Percentiles rank a stretch among this genome's conserved stretches.
phyloP scores from a whole-genome alignment of 2,888 invertebrate genomes.

The Folsomia manolachei region DNA sequence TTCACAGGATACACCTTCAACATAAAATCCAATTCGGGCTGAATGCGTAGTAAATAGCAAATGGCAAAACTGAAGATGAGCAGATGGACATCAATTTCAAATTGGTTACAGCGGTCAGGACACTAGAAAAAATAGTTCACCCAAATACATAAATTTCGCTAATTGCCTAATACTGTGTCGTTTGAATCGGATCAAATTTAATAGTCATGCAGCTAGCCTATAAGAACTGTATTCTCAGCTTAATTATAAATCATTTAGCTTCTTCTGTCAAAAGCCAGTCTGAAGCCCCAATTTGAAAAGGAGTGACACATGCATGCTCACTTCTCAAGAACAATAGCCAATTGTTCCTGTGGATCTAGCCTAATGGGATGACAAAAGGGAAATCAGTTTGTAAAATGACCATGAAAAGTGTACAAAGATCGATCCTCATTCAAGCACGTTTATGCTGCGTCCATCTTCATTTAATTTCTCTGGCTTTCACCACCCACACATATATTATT shows the following conservation, averaged over 20 bases:
- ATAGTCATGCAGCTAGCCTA: no score
- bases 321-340: not conserved
- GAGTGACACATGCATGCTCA: not conserved
- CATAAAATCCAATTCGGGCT: not conserved
- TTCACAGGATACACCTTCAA: not conserved
- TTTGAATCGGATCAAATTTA: no score
- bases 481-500: no score
- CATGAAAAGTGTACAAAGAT: not conserved
- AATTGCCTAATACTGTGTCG: no score
- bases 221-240: no score
- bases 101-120: no score
- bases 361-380: slow-evolving; percentile 2
- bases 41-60: not conserved
- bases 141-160: no score
- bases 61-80: not conserved
- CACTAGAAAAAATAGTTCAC: no score
- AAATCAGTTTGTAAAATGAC: not conserved
- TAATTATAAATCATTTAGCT: no score
- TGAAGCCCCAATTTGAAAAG: no score
- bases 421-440: not conserved
- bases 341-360: not conserved
- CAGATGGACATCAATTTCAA: not conserved
- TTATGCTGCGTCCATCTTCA: not conserved
- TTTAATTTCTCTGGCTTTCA: not conserved
- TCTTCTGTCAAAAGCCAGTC: no score